Conservation (phyloP, 2,888 invertebrate species). For the Anarsia innoxiella region DNA sequence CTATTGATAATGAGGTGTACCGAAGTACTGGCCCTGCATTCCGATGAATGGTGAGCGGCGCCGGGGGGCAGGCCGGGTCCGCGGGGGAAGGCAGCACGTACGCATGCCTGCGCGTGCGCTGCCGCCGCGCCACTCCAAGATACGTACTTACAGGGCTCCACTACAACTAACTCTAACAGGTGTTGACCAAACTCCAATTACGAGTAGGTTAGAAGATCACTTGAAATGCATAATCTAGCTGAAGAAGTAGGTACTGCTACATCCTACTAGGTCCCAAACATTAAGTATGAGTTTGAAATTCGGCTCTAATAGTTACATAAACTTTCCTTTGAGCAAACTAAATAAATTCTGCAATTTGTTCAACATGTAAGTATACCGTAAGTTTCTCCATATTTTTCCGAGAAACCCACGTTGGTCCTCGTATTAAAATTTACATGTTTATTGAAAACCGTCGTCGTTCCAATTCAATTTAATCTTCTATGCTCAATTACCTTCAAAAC, state of each 20-base stretch:
- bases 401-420: neutral
- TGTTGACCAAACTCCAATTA: slow-evolving; percentile 48
- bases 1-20: slow-evolving; percentile 55
- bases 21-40: slow-evolving; percentile 57
- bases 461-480: slow-evolving; percentile 6
- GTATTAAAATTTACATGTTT: slow-evolving; percentile 13
- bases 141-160: slow-evolving; percentile 46
- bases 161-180: slow-evolving; percentile 58
- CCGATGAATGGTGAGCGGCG: slow-evolving; percentile 54
- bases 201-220: slow-evolving; percentile 30
- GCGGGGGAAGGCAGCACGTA: slow-evolving; percentile 28
- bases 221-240: too few species aligned
- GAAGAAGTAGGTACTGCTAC: too few species aligned
- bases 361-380: slow-evolving; percentile 3
- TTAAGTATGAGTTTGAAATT: too few species aligned
- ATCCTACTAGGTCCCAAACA: too few species aligned
- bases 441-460: slow-evolving; percentile 13
- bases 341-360: slow-evolving; percentile 8
- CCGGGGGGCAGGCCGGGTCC: slow-evolving; percentile 19
- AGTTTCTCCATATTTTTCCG: slow-evolving; percentile 6
- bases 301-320: too few species aligned
- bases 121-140: slow-evolving; percentile 29
- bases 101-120: slow-evolving; percentile 63
- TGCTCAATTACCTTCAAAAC: slow-evolving; percentile 1
- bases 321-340: too few species aligned